Percentiles rank a stretch among this genome's conserved stretches.
phyloP scores from a whole-genome alignment of 1,140 invertebrate species.

The Mylabris phalerata region DNA sequence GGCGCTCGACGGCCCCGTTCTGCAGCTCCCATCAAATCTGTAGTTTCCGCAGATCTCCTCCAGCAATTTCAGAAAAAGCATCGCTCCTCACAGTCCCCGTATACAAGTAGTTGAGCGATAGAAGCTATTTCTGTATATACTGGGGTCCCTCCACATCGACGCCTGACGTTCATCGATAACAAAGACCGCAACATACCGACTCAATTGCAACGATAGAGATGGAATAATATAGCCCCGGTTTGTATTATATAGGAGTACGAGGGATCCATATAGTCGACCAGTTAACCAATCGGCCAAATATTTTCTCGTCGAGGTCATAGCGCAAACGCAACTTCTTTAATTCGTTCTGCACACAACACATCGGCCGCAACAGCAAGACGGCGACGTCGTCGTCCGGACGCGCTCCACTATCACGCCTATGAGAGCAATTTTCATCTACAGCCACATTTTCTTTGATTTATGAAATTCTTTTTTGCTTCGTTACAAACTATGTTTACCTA shows the following conservation, averaged over 20 bases:
- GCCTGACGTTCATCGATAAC: slow-evolving; percentile 27
- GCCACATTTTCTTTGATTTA: no score
- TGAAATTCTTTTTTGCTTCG: no score
- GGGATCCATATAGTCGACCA: slow-evolving; percentile 24
- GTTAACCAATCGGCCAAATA: slow-evolving; percentile 20
- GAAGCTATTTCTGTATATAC: slow-evolving; percentile 34
- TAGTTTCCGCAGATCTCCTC: not conserved
- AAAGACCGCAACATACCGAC: slow-evolving; percentile 17
- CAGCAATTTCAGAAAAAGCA: not conserved
- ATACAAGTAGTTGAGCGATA: slow-evolving; percentile 29
- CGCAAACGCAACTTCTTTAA: slow-evolving; percentile 32
- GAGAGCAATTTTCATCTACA: no score
- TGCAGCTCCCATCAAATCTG: not conserved
- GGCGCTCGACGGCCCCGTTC: no score
- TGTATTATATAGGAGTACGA: slow-evolving; percentile 23
- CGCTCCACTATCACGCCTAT: no score
- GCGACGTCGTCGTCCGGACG: no score
- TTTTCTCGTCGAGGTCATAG: slow-evolving; percentile 1
- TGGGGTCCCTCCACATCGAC: slow-evolving; percentile 33
- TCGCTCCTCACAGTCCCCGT: no score
- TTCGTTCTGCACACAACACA: slow-evolving; percentile 20
- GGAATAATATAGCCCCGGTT: slow-evolving; percentile 24
- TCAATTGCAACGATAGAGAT: slow-evolving; percentile 12
- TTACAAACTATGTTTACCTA: no score
- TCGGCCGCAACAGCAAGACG: no score